Evolutionary conservation across 2,113 vertebrate species (phyloP).

Genomic region (Poeciliopsis turrubarensis): DNA sequence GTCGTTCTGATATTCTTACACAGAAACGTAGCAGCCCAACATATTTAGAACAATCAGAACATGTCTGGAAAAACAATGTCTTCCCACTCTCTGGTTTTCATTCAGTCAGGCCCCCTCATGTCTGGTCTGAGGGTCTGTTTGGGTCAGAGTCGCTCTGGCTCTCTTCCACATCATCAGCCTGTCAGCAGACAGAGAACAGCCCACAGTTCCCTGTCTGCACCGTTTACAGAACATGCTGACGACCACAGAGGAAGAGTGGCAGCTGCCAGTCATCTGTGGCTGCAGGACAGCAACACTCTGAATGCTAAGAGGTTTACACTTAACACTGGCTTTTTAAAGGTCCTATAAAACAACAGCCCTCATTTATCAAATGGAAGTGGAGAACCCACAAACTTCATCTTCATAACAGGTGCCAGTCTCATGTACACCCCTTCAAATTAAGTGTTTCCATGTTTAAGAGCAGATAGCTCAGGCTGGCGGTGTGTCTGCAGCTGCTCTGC

Average conservation of each 20-base stretch:
- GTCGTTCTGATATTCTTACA: slow-evolving; percentile 42
- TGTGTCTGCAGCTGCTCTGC: too few species aligned
- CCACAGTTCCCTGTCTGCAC: slow-evolving; percentile 26
- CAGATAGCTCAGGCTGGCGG: too few species aligned
- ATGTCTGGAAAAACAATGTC: slow-evolving; percentile 36
- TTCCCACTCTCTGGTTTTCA: slow-evolving; percentile 23
- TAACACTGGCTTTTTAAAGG: not conserved
- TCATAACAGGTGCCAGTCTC: not conserved
- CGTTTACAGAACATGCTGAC: slow-evolving; percentile 4
- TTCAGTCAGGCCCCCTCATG: slow-evolving; percentile 5
- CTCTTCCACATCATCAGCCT: slow-evolving; percentile 49
- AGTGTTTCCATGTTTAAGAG: too few species aligned
- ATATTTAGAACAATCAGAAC: slow-evolving; percentile 46
- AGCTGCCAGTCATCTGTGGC: slow-evolving; percentile 6
- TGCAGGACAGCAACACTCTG: not conserved
- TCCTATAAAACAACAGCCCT: not conserved
- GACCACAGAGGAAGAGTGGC: not conserved
- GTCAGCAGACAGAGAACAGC: slow-evolving; percentile 37
- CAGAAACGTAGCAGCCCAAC: slow-evolving; percentile 50
- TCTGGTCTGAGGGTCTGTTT: slow-evolving; percentile 25
- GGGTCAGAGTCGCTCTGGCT: slow-evolving; percentile 46
- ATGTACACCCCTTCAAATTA: too few species aligned
- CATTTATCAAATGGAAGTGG: not conserved
- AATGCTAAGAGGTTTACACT: not conserved
- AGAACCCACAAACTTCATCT: not conserved